Base-by-base conservation (phyloP, 2,113 vertebrate species). In the Salvelinus namaycush region DNA sequence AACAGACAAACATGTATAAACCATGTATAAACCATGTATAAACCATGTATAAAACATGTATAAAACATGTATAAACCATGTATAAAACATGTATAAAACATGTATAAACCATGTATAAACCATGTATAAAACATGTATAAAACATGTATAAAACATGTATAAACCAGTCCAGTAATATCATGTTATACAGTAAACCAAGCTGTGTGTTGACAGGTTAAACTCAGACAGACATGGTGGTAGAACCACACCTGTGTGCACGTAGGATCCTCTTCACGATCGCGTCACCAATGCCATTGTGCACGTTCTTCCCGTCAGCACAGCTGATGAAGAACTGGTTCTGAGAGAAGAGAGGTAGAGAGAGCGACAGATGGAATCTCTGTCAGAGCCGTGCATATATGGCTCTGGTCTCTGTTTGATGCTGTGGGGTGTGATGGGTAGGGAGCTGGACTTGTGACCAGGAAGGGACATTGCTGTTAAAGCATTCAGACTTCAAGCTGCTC, bases 261-360 rank as follows among this genome's bases (percentile, higher is more conserved):
- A 95, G 87, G 87, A 97, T 96, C 74, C 96, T 90, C n/a, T 95
- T 84, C 73, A 96, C 95, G 1, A 97, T 93, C 29, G 94, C 94
- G 57, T 97, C 95, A 1, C 95, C 95, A 24, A 97, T 95, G n/a
- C 88, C 88, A 80, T 97, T 97, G 48, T 95, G 69, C 39, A 96
- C 86, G 0, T 75, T 93, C 77, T 92, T 93, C 39, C 85, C 92
- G 22, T 96, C 95, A 0, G 94, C 90, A 80, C 96, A 97, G 91
- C 94, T 97, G 88, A 97, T 97, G 90, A 97, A 97, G 90, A 97
- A 97, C 90, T 97, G 96, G 88, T 97, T 97, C 96, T 97, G 76
- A 76, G 62, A 70, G 75, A 29, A 84, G 67, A 84, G 54, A 68
- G 78, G 81, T 73, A 1, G 7, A 72, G 85, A 89, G 77, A 79